Percentiles rank a stretch among this genome's conserved stretches.
Conservation (phyloP, 2,113 vertebrate species). For the Gobio gobio region DNA sequence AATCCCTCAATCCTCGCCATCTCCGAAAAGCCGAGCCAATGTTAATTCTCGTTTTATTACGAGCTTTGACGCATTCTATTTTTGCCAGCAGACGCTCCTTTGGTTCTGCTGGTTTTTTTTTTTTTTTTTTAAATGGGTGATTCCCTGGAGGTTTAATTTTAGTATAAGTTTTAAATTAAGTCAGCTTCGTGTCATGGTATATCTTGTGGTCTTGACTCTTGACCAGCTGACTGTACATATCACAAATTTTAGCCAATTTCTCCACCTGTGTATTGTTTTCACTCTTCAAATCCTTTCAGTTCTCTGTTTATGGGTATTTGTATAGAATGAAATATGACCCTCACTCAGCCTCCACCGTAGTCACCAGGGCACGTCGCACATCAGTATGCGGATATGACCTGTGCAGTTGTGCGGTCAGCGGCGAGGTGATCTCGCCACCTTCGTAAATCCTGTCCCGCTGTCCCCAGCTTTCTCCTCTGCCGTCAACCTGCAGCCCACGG, state of each 20-base stretch:
- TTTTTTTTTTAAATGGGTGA: too few relatives aligned
- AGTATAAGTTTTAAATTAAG: too few relatives aligned
- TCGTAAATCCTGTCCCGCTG: conserved; percentile 68
- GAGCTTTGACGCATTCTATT: too few relatives aligned
- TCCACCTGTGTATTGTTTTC: conserved; percentile 18
- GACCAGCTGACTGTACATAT: background rate
- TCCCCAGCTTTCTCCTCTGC: conserved; percentile 42
- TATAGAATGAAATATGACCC: conserved; percentile 21
- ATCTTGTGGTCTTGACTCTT: background rate
- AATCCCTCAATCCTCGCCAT: too few relatives aligned
- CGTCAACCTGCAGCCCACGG: conserved; percentile 61
- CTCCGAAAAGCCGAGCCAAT: too few relatives aligned
- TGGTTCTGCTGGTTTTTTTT: too few relatives aligned
- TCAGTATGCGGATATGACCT: conserved; percentile 46
- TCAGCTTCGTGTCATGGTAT: background rate
- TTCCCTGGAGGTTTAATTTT: too few relatives aligned
- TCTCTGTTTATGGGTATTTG: conserved; percentile 28
- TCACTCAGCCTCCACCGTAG: conserved; percentile 30
- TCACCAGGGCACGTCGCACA: conserved; percentile 34
- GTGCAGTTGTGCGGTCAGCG: conserved; percentile 59
- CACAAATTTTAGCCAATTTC: background rate
- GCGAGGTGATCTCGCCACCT: conserved; percentile 54
- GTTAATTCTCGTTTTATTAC: too few relatives aligned
- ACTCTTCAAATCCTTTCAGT: background rate
- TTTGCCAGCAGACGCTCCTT: too few relatives aligned